Evolutionary conservation across 2,888 invertebrate species (phyloP).

Genomic region (Pyrgus malvae): DNA sequence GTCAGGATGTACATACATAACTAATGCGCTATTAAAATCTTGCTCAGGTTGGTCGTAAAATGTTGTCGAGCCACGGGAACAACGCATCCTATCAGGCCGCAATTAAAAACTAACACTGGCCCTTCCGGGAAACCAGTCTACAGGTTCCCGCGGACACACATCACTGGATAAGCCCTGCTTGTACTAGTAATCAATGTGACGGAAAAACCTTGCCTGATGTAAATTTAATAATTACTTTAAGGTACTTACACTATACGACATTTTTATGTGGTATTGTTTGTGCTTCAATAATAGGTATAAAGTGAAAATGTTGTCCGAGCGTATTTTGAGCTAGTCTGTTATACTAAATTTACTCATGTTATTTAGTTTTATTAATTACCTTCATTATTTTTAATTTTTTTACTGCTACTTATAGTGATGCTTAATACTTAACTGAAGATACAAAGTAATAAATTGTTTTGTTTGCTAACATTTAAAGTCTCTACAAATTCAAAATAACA

Average conservation of each 20-base stretch:
- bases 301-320: too few relatives aligned
- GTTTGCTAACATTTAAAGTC: constrained; percentile 6
- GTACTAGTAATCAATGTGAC: background rate
- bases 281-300: too few relatives aligned
- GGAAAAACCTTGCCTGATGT: background rate
- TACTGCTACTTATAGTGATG: too few relatives aligned
- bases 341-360: too few relatives aligned
- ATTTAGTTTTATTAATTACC: too few relatives aligned
- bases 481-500: constrained; percentile 24
- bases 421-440: too few relatives aligned
- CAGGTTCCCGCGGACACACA: constrained; percentile 11
- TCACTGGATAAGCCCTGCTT: background rate
- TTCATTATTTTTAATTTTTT: too few relatives aligned
- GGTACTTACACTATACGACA: too few relatives aligned
- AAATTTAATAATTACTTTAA: background rate
- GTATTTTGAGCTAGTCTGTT: too few relatives aligned
- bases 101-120: constrained; percentile 59
- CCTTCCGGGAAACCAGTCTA: constrained; percentile 65
- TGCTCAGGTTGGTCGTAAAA: constrained; percentile 2
- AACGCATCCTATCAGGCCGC: constrained; percentile 47
- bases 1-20: background rate
- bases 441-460: too few relatives aligned
- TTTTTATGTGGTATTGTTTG: too few relatives aligned
- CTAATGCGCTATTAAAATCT: constrained; percentile 12
- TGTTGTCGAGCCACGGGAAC: constrained; percentile 25